Evolutionary conservation across 2,888 invertebrate species (phyloP).

Genomic region (Morinoia aosen): DNA sequence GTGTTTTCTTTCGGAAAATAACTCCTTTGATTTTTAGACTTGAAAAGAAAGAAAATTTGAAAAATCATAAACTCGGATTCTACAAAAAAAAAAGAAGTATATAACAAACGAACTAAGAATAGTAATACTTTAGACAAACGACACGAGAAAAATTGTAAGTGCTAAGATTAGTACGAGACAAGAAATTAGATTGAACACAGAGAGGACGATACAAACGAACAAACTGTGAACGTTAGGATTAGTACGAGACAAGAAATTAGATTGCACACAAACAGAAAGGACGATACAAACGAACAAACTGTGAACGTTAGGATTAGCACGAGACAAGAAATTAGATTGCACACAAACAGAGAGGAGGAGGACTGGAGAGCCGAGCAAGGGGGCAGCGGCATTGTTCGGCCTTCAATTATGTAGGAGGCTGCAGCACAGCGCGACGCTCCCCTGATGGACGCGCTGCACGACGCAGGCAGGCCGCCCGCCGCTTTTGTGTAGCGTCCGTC

Average conservation of each 20-base stretch:
- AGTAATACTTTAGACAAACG: neutral
- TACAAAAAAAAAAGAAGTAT: no score
- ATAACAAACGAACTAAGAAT: no score
- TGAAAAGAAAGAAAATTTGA: no score
- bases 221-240: neutral
- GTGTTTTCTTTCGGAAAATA: no score
- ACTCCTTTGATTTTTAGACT: no score
- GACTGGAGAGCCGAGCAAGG: neutral
- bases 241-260: neutral
- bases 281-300: no score
- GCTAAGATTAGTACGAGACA: neutral
- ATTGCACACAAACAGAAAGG: neutral
- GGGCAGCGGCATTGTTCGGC: neutral
- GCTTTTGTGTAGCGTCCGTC: slow-evolving; percentile 40
- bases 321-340: neutral
- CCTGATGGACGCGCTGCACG: neutral
- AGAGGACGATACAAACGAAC: no score
- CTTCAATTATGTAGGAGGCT: neutral
- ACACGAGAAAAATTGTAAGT: neutral
- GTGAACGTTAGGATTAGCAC: neutral
- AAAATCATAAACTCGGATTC: no score
- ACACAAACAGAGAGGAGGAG: neutral
- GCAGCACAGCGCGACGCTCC: neutral
- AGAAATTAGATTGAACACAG: neutral
- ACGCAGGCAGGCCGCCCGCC: neutral